Percentiles rank a stretch among this genome's conserved stretches.
Evolutionary conservation across 2,113 vertebrate genomes (phyloP).

Genomic region (Ursus arctos): DNA sequence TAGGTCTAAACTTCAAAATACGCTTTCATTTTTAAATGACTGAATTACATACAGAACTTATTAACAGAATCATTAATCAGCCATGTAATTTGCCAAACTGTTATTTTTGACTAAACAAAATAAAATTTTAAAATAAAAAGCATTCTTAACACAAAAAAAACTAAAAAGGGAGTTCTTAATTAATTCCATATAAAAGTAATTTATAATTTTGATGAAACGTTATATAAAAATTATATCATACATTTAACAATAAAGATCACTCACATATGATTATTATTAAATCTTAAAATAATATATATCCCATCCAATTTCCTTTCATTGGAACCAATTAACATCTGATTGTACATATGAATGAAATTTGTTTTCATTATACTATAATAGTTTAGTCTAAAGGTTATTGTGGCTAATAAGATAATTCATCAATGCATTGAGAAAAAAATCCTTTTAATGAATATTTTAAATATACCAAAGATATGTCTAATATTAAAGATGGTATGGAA

Average conservation of each 20-base stretch:
- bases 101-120: neutral
- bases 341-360: neutral
- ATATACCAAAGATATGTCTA: constrained; percentile 42
- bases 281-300: constrained; percentile 33
- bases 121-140: constrained; percentile 21
- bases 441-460: constrained; percentile 10
- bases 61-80: neutral
- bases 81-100: neutral
- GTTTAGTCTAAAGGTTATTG: neutral
- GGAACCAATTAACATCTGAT: neutral
- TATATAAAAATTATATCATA: neutral
- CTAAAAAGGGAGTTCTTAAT: constrained; percentile 7
- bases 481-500: constrained; percentile 61
- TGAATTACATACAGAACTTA: neutral
- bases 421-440: constrained; percentile 6
- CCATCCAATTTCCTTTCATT: neutral
- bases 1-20: neutral
- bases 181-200: constrained; percentile 12
- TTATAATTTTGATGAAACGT: constrained; percentile 37
- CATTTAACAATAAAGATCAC: neutral
- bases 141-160: constrained; percentile 8
- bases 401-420: constrained; percentile 43
- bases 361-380: neutral
- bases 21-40: constrained; percentile 25
- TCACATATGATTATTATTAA: neutral